Base-by-base conservation (phyloP, 53 echinoderm and acorn worm species). In the Echinarachnius parma region DNA sequence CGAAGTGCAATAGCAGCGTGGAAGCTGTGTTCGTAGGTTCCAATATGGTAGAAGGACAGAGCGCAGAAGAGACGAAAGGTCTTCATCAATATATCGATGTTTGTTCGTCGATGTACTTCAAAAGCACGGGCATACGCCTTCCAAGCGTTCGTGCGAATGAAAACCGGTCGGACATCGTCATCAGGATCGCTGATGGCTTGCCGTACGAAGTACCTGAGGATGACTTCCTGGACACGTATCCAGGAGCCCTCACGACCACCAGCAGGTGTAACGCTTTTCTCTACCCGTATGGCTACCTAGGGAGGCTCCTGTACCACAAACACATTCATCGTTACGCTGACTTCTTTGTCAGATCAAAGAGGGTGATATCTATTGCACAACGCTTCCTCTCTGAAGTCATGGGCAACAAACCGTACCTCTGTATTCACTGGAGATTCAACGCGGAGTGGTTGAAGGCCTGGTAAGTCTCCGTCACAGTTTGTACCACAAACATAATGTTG, bases 391-490 rank as follows among this genome's bases (percentile, higher is more conserved):
- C 7, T 3, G 37, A 21, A 9, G n/a, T 48, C 21, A 21, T 59
- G 60, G 25, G 25, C 1, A 69, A 69, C 19, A 34, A 20, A 23
- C 31, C 42, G 9, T 42, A 67, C 31, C 46, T 81, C 19, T 65
- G 75, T 24, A 77, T 86, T 48, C 86, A 86, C 54, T 86, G 86
- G 86, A 59, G 86, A 61, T 81, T 77, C 29, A 86, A 86, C 61
- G 8, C 46, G 2, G 86, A 86, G 53, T 86, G 76, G 60, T 61
- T 44, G 21, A 9, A 26, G 4, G 21, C 60, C 21, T 86, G 86
- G 86, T 86, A 69, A 53, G 53, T 56, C 36, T 49, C 9, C 4
- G 10, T 70, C 19, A 0, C 21, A 7, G 15, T 52, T 52, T n/a
- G n/a, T n/a, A n/a, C n/a, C n/a, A n/a, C n/a, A n/a, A n/a, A n/a